phyloP scores from a whole-genome alignment of 2,797 vertebrate genomes.

The Thripadectes ignobilis region DNA sequence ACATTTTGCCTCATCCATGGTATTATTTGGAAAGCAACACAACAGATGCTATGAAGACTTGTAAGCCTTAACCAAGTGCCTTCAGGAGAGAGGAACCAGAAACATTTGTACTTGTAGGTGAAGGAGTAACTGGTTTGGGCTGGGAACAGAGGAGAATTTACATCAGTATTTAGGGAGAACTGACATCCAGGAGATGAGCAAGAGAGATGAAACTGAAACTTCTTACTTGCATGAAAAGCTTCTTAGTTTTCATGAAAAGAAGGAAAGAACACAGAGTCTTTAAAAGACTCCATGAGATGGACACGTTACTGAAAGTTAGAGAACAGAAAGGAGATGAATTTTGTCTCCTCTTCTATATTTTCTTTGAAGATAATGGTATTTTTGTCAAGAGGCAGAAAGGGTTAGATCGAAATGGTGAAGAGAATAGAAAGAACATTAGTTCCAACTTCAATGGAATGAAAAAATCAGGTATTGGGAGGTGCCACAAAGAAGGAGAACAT shows the following conservation, averaged over 20 bases:
- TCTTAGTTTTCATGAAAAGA: not conserved
- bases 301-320: not conserved
- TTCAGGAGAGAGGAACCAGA: not conserved
- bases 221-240: not conserved
- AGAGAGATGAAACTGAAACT: not conserved
- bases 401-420: constrained; percentile 8
- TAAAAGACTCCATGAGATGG: not conserved
- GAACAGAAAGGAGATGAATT: constrained; percentile 6
- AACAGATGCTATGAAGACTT: not conserved
- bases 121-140: not conserved
- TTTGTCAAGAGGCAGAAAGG: not conserved
- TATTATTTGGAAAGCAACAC: not conserved
- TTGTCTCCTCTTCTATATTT: not conserved
- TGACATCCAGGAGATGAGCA: not conserved
- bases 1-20: not conserved
- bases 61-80: not conserved
- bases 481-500: not conserved
- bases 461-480: not conserved
- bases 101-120: not conserved
- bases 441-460: not conserved
- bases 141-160: not conserved
- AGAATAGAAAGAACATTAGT: constrained; percentile 11
- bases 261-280: constrained; percentile 2
- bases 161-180: not conserved
- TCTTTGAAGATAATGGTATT: constrained; percentile 23